phyloP scores from a whole-genome alignment of 2,888 invertebrate species.

The Troides aeacus region DNA sequence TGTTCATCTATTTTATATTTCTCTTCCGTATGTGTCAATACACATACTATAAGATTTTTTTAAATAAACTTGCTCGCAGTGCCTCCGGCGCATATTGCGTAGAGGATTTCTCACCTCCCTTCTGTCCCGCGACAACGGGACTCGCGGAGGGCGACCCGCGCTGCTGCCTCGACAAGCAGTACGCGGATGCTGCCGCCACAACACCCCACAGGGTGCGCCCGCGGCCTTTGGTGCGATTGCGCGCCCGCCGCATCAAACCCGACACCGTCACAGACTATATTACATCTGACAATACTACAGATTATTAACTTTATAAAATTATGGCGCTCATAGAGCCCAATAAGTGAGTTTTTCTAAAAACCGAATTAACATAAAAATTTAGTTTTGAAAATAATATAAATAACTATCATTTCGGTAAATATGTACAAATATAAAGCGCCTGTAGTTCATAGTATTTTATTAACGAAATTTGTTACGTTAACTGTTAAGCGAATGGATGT shows the following conservation, averaged over 20 bases:
- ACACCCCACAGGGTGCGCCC: constrained; percentile 64
- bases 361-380: not conserved
- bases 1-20: too few relatives aligned
- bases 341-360: not conserved
- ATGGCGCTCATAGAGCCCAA: not conserved
- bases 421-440: constrained; percentile 12
- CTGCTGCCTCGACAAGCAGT: constrained; percentile 81
- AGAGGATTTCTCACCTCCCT: constrained; percentile 83
- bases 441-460: constrained; percentile 10
- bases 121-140: constrained; percentile 83
- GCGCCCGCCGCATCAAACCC: constrained; percentile 40
- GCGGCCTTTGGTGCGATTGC: constrained; percentile 52
- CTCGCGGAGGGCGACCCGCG: constrained; percentile 83
- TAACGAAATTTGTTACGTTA: not conserved
- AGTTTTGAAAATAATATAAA: too few relatives aligned
- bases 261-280: constrained; percentile 31
- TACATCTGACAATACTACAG: constrained; percentile 12
- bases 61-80: constrained; percentile 50
- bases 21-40: too few relatives aligned
- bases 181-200: constrained; percentile 58
- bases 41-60: too few relatives aligned
- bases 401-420: not conserved
- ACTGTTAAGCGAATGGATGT: constrained; percentile 2
- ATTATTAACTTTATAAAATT: constrained; percentile 9
- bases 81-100: constrained; percentile 86